These are phyloP conservation scores for Pongo pygmaeus DNA, from an alignment of 2,113 vertebrate genomes.

Conservation along the genomic window DNA sequence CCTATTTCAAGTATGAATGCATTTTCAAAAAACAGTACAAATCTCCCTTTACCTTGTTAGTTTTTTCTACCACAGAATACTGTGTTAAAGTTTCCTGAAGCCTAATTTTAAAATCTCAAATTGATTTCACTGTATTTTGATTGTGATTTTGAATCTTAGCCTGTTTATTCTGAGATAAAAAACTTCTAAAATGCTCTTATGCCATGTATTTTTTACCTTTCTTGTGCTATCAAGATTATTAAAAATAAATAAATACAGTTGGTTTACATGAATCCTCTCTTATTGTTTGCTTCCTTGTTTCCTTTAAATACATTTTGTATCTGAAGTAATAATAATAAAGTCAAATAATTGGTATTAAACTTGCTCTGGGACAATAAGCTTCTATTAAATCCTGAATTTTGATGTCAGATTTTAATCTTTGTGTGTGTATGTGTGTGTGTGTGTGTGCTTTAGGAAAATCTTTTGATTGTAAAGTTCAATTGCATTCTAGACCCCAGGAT, in stretches of 20 bases:
- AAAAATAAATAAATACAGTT: background rate
- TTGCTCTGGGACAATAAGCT: background rate
- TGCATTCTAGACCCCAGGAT: background rate
- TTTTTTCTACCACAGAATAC: background rate
- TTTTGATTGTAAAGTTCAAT: background rate
- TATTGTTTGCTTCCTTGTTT: background rate
- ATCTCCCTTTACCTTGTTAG: background rate
- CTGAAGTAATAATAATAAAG: background rate
- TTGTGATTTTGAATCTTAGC: background rate
- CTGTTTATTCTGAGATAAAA: background rate
- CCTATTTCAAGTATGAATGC: background rate
- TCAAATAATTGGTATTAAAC: background rate
- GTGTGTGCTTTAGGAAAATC: background rate
- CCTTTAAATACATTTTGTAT: background rate
- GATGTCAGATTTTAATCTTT: background rate
- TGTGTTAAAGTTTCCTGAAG: background rate
- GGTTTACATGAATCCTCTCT: background rate
- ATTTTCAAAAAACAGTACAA: background rate
- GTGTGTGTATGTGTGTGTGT: too few species aligned
- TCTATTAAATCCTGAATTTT: background rate
- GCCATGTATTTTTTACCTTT: background rate
- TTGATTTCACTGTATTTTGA: background rate
- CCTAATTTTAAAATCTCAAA: background rate
- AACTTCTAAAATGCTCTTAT: background rate
- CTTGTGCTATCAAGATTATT: background rate